A percentile compares a stretch with the other conserved stretches of the same genome.
These are phyloP conservation scores for Mythimna loreyi DNA, from an alignment of 2,888 invertebrate species.

Conservation along the genomic window DNA sequence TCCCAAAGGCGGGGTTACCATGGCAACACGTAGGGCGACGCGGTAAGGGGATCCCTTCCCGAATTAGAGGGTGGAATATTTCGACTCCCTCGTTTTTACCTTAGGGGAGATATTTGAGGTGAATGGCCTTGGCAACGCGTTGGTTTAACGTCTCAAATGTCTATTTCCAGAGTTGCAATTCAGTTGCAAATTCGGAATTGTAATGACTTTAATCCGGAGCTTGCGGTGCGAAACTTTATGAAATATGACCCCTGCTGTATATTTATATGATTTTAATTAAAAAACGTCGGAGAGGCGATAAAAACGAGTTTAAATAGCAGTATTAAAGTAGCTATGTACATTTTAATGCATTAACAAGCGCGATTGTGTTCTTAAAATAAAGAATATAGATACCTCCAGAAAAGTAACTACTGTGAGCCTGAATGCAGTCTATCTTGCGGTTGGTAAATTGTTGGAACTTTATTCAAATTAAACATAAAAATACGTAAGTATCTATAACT, in stretches of 20 bases:
- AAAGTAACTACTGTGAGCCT: background rate
- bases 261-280: conserved; percentile 55
- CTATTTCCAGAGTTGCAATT: conserved; percentile 72
- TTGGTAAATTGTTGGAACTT: background rate
- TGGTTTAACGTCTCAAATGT: conserved; percentile 66
- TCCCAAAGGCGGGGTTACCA: conserved; percentile 68
- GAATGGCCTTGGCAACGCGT: conserved; percentile 81
- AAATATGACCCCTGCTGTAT: conserved; percentile 56
- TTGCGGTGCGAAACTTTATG: conserved; percentile 63
- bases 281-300: conserved; percentile 20
- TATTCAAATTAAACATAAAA: background rate
- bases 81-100: conserved; percentile 83
- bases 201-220: conserved; percentile 58
- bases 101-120: conserved; percentile 88
- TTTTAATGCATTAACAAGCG: conserved; percentile 15
- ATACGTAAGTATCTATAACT: no score
- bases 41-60: conserved; percentile 76
- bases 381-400: background rate
- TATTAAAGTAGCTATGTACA: conserved; percentile 25
- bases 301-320: conserved; percentile 20
- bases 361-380: conserved; percentile 13
- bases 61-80: conserved; percentile 88
- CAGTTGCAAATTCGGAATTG: conserved; percentile 68
- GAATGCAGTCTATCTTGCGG: background rate
- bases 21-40: conserved; percentile 73